phyloP scores from a whole-genome alignment of 2,113 vertebrate species.

The Grallaria varia region DNA sequence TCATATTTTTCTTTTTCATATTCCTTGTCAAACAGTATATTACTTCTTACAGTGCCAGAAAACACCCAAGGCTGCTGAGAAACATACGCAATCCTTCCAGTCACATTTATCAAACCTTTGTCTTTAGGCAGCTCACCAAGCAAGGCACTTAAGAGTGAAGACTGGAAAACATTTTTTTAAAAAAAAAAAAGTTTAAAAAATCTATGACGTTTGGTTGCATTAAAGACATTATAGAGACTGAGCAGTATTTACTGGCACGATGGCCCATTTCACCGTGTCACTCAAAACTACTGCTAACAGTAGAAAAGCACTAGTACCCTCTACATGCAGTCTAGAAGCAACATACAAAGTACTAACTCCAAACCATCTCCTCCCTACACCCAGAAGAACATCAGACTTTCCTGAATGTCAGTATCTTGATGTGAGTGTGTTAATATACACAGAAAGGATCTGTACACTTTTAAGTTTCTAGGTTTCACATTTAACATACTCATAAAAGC shows the following conservation, averaged over 20 bases:
- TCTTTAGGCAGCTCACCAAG: constrained; percentile 85
- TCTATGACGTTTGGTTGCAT: not conserved
- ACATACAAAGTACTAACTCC: not conserved
- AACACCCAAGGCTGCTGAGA: constrained; percentile 96
- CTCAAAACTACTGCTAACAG: not conserved
- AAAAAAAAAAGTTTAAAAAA: not conserved
- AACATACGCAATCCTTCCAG: constrained; percentile 87
- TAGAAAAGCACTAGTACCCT: not conserved
- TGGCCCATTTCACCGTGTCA: not conserved
- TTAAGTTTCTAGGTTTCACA: not conserved
- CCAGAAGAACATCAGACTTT: not conserved
- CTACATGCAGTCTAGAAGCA: not conserved
- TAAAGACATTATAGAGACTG: not conserved
- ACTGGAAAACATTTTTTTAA: constrained; percentile 69
- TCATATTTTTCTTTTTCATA: constrained; percentile 87
- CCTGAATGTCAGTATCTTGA: not conserved
- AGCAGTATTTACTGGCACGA: accelerated
- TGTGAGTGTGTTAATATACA: not conserved
- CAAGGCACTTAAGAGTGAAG: constrained; percentile 87
- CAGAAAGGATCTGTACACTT: not conserved
- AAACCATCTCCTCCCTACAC: not conserved
- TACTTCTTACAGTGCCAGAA: constrained; percentile 91
- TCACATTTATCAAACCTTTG: constrained; percentile 80
- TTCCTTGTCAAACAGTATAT: constrained; percentile 94
- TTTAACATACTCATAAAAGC: not conserved